Conservation (phyloP, 2,888 invertebrate species). For the Caenorhabditis imperialis region DNA sequence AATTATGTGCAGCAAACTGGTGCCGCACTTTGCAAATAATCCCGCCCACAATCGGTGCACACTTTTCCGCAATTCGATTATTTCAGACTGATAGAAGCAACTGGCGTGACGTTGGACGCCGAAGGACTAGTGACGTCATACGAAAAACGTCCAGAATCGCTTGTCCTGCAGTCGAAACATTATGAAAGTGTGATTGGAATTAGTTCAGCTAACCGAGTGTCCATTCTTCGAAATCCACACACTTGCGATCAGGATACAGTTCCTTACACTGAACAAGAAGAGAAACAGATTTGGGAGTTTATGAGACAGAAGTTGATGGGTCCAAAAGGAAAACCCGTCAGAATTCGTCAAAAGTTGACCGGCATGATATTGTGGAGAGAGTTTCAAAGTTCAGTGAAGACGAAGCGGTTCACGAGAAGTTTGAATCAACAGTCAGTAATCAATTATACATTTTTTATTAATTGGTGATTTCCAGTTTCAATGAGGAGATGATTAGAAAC, state of each 20-base stretch:
- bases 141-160: neutral
- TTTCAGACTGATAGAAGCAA: neutral
- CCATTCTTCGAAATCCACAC: neutral
- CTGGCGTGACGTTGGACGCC: neutral
- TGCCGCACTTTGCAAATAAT: no score
- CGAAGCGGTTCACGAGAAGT: neutral
- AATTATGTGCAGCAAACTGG: no score
- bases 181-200: neutral
- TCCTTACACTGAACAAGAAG: neutral
- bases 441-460: neutral
- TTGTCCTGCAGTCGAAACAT: neutral
- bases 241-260: neutral
- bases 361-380: constrained; percentile 6
- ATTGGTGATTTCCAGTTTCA: constrained; percentile 9
- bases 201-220: neutral
- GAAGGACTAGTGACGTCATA: neutral
- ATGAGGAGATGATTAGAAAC: neutral
- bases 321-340: neutral
- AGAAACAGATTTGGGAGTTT: constrained; percentile 8
- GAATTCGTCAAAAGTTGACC: constrained; percentile 1
- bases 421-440: constrained; percentile 11
- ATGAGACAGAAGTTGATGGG: neutral
- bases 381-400: neutral
- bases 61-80: no score
- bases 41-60: neutral